Base-by-base conservation (phyloP, 2,888 invertebrate genomes). In the Amblyjoppa fuscipennis region DNA sequence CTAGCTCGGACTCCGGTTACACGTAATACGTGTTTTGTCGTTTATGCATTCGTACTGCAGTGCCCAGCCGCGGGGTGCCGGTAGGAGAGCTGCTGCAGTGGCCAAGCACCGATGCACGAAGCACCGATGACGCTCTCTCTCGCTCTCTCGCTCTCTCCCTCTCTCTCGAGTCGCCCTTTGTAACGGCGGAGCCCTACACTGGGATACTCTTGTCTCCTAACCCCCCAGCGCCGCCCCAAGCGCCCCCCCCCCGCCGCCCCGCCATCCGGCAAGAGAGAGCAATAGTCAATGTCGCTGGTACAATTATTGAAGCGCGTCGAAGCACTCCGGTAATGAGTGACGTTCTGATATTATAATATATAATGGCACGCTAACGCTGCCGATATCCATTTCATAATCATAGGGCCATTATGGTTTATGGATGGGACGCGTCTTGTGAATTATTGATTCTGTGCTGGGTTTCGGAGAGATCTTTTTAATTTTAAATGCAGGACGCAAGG, bases 1-100 rank as follows among this genome's bases (percentile, higher is more conserved):
- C 92, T 91, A 91, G 91, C 90, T 91, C 92, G 91, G 92, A 92
- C 92, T 93, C 92, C 91, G 90, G 92, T 93, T 92, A 92, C 92
- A 92, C 92, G 92, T 92, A 93, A 93, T 93, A 93, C 91, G 92
- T 93, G 92, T 93, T 93, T 93, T 92, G 93, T 93, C 93, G 92
- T 91, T 91, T 92, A 90, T 92, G 91, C 91, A 91, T 91, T 90
- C 91, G 90, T 92, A 92, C 91, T 90, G 77, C 79, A 77, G 79
- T 75, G 68, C 81, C 81, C 74, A 86, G 86, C 84, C 88, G 89
- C 88, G 87, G 88, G 59, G 70, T 3, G 28, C n/a, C 78, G 41
- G 77, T 66, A 69, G 51, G 71, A 77, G 69, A 78, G 76, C 71
- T 64, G 79, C 51, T 71, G 71, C 79, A 73, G 68, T 77, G 71